Conservation (phyloP, 2,888 invertebrate genomes). For the Tridacna gigas region DNA sequence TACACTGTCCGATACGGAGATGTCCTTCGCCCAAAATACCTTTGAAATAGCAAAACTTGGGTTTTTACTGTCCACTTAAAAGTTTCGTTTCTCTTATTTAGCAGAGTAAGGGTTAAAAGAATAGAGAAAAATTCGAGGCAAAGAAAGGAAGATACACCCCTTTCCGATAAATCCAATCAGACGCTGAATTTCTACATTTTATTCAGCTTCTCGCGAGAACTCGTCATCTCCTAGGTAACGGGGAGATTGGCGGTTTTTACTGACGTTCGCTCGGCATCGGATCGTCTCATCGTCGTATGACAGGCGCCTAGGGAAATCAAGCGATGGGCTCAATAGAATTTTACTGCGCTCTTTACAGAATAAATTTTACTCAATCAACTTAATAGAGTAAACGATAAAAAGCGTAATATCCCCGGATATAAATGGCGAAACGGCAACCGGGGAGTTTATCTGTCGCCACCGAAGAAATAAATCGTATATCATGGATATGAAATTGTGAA, state of each 20-base stretch:
- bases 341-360: slow-evolving; percentile 67
- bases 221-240: slow-evolving; percentile 6
- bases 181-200: background rate
- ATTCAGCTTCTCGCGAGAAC: background rate
- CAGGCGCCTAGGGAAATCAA: slow-evolving; percentile 68
- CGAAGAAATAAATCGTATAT: slow-evolving; percentile 55
- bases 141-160: background rate
- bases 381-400: slow-evolving; percentile 67
- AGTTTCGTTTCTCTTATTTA: too few relatives aligned
- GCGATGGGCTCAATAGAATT: slow-evolving; percentile 64
- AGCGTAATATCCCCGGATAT: slow-evolving; percentile 58
- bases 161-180: slow-evolving; percentile 1
- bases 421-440: slow-evolving; percentile 49
- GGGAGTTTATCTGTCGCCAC: slow-evolving; percentile 34
- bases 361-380: slow-evolving; percentile 69
- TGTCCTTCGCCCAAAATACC: too few relatives aligned
- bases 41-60: too few relatives aligned
- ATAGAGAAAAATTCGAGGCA: background rate
- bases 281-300: slow-evolving; percentile 41
- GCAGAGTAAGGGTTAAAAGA: too few relatives aligned
- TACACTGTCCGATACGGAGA: too few relatives aligned
- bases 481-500: slow-evolving; percentile 23
- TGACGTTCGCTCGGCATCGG: slow-evolving; percentile 42
- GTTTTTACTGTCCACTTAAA: too few relatives aligned
- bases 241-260: slow-evolving; percentile 35